Conservation (phyloP, 2,888 invertebrate genomes). For the Meiosimyza platycephala region DNA sequence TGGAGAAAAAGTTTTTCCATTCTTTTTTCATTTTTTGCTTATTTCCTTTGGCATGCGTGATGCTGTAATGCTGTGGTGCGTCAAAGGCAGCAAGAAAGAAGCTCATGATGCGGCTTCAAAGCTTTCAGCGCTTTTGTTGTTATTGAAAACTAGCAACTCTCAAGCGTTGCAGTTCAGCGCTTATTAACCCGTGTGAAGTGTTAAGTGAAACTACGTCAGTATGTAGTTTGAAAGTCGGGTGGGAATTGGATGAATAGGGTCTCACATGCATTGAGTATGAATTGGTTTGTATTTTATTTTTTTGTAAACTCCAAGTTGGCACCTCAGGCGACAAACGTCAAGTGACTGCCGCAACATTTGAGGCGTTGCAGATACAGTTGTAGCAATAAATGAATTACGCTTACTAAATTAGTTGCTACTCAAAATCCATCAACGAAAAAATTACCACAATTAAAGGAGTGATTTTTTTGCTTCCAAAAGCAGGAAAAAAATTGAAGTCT, state of each 20-base stretch:
- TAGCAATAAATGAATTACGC: constrained; percentile 6
- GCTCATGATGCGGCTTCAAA: neutral
- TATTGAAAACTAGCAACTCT: constrained; percentile 23
- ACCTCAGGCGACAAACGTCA: neutral
- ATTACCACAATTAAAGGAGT: neutral
- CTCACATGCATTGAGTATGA: neutral
- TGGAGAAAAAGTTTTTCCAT: constrained; percentile 40
- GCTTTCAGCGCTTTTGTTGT: neutral
- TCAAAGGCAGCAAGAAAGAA: constrained; percentile 17
- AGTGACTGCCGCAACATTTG: constrained; percentile 14
- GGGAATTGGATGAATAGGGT: neutral
- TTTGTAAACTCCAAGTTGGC: neutral
- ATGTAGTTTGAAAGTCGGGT: neutral
- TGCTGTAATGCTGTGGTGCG: constrained; percentile 24
- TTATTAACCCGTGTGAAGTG: constrained; percentile 28
- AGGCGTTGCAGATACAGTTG: constrained; percentile 14
- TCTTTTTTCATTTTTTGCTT: constrained; percentile 34
- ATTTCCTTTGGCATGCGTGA: constrained; percentile 20
- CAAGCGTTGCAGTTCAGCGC: constrained; percentile 27
- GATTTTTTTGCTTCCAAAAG: neutral
- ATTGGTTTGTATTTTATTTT: neutral
- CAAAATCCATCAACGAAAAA: neutral
- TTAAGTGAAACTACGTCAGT: neutral
- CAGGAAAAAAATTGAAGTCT: neutral
- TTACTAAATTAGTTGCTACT: neutral